A percentile compares a stretch with the other conserved stretches of the same genome.
Evolutionary conservation across 2,888 invertebrate species (phyloP).

Genomic region (Limnephilus marmoratus): DNA sequence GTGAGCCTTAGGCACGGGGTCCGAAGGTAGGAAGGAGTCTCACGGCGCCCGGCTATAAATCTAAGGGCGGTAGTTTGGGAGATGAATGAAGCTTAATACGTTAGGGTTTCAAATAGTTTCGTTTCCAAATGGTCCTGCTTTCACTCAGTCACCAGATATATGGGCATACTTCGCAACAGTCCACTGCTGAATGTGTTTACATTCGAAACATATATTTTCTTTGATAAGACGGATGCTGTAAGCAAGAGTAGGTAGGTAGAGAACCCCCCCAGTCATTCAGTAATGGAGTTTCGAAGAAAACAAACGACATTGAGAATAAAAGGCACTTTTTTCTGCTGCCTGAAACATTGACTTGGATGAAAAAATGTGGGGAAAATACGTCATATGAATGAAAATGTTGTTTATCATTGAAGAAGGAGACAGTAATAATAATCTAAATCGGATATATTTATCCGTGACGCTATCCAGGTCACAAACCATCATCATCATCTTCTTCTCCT

Average conservation of each 20-base stretch:
- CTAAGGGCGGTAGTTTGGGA: slow-evolving; percentile 63
- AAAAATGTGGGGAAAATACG: neutral
- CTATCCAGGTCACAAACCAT: too few species aligned
- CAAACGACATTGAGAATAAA: neutral
- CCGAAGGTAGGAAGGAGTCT: slow-evolving; percentile 53
- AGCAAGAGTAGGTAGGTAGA: neutral
- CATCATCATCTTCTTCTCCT: too few species aligned
- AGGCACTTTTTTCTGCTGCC: neutral
- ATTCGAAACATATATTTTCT: slow-evolving; percentile 22
- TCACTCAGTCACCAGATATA: slow-evolving; percentile 47
- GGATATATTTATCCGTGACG: too few species aligned
- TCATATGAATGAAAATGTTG: neutral
- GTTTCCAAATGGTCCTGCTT: slow-evolving; percentile 45
- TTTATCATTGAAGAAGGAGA: too few species aligned
- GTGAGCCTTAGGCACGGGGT: slow-evolving; percentile 25
- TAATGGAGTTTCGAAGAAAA: slow-evolving; percentile 2
- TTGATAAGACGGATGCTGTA: slow-evolving; percentile 2
- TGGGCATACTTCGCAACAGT: slow-evolving; percentile 32
- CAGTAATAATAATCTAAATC: too few species aligned
- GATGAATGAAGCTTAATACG: slow-evolving; percentile 64
- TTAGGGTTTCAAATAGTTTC: slow-evolving; percentile 47
- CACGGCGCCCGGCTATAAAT: slow-evolving; percentile 62
- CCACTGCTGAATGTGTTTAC: slow-evolving; percentile 31
- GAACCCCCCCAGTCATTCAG: neutral
- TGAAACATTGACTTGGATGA: neutral